phyloP scores from a whole-genome alignment of 2,888 invertebrate species.

The Cataglyphis albicans region DNA sequence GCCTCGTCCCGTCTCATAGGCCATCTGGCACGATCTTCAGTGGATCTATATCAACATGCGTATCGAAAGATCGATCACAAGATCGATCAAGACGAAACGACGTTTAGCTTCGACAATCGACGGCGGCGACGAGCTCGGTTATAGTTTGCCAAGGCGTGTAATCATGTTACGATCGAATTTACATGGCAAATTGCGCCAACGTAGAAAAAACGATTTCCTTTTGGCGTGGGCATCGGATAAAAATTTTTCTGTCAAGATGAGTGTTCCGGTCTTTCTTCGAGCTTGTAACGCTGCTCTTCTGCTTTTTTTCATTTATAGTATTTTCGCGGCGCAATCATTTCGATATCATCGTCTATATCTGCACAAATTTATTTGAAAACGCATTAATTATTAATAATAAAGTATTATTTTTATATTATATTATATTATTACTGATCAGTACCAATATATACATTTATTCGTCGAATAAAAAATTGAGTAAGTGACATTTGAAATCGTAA shows the following conservation, averaged over 20 bases:
- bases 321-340: slow-evolving; percentile 2
- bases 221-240: slow-evolving; percentile 35
- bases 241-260: slow-evolving; percentile 39
- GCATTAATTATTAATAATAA: slow-evolving; percentile 43
- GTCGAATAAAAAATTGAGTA: background rate
- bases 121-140: slow-evolving; percentile 46
- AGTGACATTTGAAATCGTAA: background rate
- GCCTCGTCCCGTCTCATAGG: slow-evolving; percentile 77
- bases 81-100: slow-evolving; percentile 67
- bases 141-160: slow-evolving; percentile 70
- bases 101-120: slow-evolving; percentile 58
- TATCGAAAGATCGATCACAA: slow-evolving; percentile 78
- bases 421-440: slow-evolving; percentile 16
- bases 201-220: slow-evolving; percentile 62
- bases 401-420: slow-evolving; percentile 35
- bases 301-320: background rate
- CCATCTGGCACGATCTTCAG: slow-evolving; percentile 83
- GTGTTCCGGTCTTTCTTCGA: background rate
- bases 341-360: background rate
- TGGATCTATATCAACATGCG: slow-evolving; percentile 73
- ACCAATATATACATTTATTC: slow-evolving; percentile 25
- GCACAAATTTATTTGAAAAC: slow-evolving; percentile 6
- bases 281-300: background rate
- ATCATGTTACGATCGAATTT: slow-evolving; percentile 78
- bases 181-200: slow-evolving; percentile 77